phyloP scores from a whole-genome alignment of 1,140 invertebrate species.

The Stenopsyche tienmushanensis region DNA sequence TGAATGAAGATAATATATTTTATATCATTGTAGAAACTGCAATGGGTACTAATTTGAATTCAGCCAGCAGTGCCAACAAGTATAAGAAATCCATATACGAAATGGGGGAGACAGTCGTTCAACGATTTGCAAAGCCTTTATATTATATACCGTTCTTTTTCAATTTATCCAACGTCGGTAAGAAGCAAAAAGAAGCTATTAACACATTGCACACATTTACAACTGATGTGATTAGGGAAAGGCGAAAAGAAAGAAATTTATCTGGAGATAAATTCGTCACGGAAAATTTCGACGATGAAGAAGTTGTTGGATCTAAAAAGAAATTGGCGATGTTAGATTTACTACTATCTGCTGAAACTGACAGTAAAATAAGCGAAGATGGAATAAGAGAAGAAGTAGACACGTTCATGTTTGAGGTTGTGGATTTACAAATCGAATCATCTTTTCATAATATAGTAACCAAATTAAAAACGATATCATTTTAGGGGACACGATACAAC shows the following conservation, averaged over 20 bases:
- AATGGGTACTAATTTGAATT: conserved; percentile 50
- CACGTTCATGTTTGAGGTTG: conserved; percentile 70
- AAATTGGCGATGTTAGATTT: conserved; percentile 70
- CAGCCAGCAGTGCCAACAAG: conserved; percentile 37
- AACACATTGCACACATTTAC: conserved; percentile 44
- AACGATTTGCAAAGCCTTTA: conserved; percentile 48
- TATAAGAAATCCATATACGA: conserved; percentile 50
- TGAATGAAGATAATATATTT: not conserved
- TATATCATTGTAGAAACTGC: conserved; percentile 35
- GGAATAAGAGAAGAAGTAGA: conserved; percentile 75
- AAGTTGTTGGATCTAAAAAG: conserved; percentile 46
- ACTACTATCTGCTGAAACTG: conserved; percentile 59
- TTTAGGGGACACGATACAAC: conserved; percentile 46
- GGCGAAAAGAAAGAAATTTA: conserved; percentile 31
- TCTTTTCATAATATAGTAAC: too few species aligned
- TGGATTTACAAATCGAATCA: too few species aligned
- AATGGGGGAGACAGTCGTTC: conserved; percentile 45
- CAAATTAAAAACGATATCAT: too few species aligned
- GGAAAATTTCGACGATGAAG: not conserved
- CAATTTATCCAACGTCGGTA: too few species aligned
- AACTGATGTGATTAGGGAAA: conserved; percentile 44
- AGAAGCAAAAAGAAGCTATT: conserved; percentile 42
- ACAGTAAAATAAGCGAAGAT: conserved; percentile 55
- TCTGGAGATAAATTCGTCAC: not conserved
- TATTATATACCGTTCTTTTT: too few species aligned